phyloP scores from a whole-genome alignment of 2,888 invertebrate genomes.

The Drosophila paramelanica region DNA sequence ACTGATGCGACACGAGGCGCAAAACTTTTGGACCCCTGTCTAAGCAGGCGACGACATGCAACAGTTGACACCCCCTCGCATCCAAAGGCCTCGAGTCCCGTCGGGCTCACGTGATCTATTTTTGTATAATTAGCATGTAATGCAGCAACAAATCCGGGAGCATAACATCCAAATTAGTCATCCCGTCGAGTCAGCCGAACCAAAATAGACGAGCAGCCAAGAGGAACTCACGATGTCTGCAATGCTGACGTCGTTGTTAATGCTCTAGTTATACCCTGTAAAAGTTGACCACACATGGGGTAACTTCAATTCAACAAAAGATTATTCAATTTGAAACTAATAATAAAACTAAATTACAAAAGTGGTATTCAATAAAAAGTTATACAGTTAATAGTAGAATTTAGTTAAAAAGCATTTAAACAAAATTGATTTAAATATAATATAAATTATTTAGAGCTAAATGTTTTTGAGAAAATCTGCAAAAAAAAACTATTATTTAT shows the following conservation, averaged over 20 bases:
- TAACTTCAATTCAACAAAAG: not conserved
- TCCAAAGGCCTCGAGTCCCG: conserved; percentile 6
- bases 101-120: conserved; percentile 59
- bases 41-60: conserved; percentile 67
- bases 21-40: conserved; percentile 38
- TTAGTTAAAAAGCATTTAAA: too few species aligned
- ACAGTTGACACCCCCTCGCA: conserved; percentile 56
- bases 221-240: conserved; percentile 54
- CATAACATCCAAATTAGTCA: conserved; percentile 68
- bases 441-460: not conserved
- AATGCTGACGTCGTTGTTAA: conserved; percentile 44
- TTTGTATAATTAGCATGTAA: conserved; percentile 67
- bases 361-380: too few species aligned
- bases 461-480: too few species aligned
- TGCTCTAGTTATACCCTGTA: conserved; percentile 50
- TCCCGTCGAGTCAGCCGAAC: conserved; percentile 46
- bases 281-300: not conserved
- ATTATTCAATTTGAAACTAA: not conserved
- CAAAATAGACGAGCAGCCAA: conserved; percentile 53
- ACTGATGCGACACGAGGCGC: conserved; percentile 66
- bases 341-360: not conserved
- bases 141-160: conserved; percentile 67
- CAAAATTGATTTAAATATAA: not conserved
- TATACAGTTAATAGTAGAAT: too few species aligned
- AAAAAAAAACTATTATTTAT: too few species aligned